phyloP scores from a whole-genome alignment of 2,888 invertebrate genomes.

The Lasioglossum villosulum region DNA sequence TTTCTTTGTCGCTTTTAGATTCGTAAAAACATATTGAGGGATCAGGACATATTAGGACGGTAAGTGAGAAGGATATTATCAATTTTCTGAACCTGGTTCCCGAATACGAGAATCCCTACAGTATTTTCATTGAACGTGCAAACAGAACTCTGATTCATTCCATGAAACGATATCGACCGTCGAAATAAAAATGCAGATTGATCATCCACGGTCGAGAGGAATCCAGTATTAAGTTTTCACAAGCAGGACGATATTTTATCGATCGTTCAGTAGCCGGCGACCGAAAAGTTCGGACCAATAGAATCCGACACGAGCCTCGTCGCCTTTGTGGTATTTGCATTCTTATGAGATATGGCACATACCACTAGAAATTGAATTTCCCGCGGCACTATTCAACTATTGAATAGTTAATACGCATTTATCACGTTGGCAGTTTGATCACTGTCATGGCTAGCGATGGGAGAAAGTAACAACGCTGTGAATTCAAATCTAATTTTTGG shows the following conservation, averaged over 20 bases:
- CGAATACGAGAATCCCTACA: not conserved
- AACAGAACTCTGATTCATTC: not conserved
- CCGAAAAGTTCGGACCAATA: not conserved
- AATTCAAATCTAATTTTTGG: not conserved
- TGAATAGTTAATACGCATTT: conserved; percentile 72
- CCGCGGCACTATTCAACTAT: conserved; percentile 59
- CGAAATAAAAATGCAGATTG: conserved; percentile 12
- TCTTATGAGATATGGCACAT: conserved; percentile 61
- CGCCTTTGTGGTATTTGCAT: conserved; percentile 60
- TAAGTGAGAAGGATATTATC: no score
- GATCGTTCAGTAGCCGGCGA: not conserved
- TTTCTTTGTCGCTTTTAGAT: not conserved
- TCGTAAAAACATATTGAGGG: not conserved
- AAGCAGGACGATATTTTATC: conserved; percentile 13
- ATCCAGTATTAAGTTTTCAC: conserved; percentile 15
- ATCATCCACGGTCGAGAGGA: not conserved
- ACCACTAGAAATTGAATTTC: conserved; percentile 68
- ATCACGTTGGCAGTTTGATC: conserved; percentile 42
- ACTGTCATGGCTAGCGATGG: conserved; percentile 38
- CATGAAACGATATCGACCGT: not conserved
- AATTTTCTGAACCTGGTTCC: not conserved
- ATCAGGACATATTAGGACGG: no score
- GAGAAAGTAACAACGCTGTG: not conserved
- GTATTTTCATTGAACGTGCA: not conserved
- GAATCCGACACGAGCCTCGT: conserved; percentile 19